phyloP scores from a whole-genome alignment of 1,140 invertebrate species.

The Neocloeon triangulifer region DNA sequence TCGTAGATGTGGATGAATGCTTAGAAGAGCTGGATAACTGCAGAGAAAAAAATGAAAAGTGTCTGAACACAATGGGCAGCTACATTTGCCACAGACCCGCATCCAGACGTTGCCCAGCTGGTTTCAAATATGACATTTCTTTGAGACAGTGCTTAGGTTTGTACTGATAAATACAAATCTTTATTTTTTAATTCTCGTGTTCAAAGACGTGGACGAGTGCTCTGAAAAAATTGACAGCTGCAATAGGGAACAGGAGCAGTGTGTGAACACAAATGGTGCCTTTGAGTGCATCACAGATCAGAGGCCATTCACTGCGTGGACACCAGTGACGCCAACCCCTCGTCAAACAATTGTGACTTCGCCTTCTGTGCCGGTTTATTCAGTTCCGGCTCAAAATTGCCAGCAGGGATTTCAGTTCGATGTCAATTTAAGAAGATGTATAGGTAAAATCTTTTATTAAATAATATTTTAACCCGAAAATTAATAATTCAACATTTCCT shows the following conservation, averaged over 20 bases:
- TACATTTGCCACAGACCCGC: constrained; percentile 1
- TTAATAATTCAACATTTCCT: not conserved
- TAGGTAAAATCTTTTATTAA: not conserved
- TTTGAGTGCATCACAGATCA: constrained; percentile 28
- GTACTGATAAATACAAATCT: constrained; percentile 1
- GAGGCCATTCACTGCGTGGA: too few relatives aligned
- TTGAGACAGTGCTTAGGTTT: constrained; percentile 10
- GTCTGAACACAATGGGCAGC: constrained; percentile 6
- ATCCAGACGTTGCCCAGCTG: not conserved
- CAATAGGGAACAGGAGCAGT: constrained; percentile 26
- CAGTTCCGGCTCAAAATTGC: constrained; percentile 21
- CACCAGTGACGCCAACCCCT: too few relatives aligned
- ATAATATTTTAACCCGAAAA: not conserved
- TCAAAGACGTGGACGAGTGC: constrained; percentile 47
- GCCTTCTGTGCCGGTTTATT: too few relatives aligned
- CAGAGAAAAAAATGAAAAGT: constrained; percentile 12
- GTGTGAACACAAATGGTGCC: constrained; percentile 40
- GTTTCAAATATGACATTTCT: not conserved
- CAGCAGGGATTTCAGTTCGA: constrained; percentile 36
- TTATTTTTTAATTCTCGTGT: constrained; percentile 9
- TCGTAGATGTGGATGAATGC: constrained; percentile 24
- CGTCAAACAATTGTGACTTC: too few relatives aligned
- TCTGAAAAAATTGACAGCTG: constrained; percentile 17
- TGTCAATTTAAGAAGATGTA: constrained; percentile 2
- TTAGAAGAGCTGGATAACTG: constrained; percentile 17